Conservation (phyloP, 2,797 vertebrate genomes). For the Rhinatrema bivittatum region DNA sequence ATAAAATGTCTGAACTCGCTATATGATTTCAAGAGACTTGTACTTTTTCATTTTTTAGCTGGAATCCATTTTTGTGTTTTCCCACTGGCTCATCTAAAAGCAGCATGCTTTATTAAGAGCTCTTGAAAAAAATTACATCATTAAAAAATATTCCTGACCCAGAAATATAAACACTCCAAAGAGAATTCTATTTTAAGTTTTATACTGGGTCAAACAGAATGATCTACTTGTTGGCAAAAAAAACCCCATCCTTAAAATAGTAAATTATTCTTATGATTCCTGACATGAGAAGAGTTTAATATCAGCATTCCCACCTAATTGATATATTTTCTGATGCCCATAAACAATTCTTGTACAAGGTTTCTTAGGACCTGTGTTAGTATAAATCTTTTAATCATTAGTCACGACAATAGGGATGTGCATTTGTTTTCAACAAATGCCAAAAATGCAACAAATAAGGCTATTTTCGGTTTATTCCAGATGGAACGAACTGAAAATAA, state of each 20-base stretch:
- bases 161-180: slow-evolving; percentile 29
- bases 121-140: slow-evolving; percentile 14
- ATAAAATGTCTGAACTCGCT: too few species aligned
- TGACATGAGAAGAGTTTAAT: slow-evolving; percentile 35
- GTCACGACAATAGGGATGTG: too few species aligned
- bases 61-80: slow-evolving; percentile 14
- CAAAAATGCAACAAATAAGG: too few species aligned
- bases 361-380: neutral
- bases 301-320: slow-evolving; percentile 21
- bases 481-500: too few species aligned
- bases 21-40: too few species aligned
- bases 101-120: slow-evolving; percentile 16
- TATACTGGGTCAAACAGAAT: slow-evolving; percentile 3
- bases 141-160: slow-evolving; percentile 20
- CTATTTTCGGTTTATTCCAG: too few species aligned
- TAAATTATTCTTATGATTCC: slow-evolving; percentile 18
- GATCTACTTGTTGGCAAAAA: slow-evolving; percentile 15
- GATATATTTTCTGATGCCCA: slow-evolving; percentile 1
- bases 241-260: slow-evolving; percentile 29
- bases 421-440: too few species aligned
- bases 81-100: slow-evolving; percentile 24
- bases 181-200: slow-evolving; percentile 35
- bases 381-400: too few species aligned
- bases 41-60: too few species aligned
- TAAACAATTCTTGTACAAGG: neutral